phyloP scores from a whole-genome alignment of 2,888 invertebrate genomes.

The Cepaea hortensis region DNA sequence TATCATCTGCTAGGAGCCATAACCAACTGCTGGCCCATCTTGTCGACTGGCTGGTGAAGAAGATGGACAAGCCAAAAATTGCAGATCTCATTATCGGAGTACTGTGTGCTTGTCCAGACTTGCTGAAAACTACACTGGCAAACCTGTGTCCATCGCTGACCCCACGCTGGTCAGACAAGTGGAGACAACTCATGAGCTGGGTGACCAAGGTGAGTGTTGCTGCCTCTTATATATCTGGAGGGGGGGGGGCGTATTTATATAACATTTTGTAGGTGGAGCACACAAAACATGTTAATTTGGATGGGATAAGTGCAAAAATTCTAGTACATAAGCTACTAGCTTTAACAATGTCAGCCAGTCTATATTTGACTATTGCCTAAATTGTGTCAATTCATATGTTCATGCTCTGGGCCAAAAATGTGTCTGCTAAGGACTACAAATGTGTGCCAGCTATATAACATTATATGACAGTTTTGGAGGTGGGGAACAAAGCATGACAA shows the following conservation, averaged over 20 bases:
- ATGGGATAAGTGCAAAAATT: too few species aligned
- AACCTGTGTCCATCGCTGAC: conserved; percentile 29
- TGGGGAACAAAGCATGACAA: too few species aligned
- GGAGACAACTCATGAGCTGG: conserved; percentile 36
- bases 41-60: conserved; percentile 25
- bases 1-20: conserved; percentile 37
- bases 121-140: conserved; percentile 5
- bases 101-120: conserved; percentile 35
- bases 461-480: too few species aligned
- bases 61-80: conserved; percentile 6
- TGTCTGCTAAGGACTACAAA: too few species aligned
- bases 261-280: not conserved
- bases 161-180: conserved; percentile 46
- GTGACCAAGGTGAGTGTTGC: conserved; percentile 9
- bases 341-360: too few species aligned
- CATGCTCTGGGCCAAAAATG: too few species aligned
- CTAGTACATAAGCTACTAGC: too few species aligned
- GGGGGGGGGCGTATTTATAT: not conserved
- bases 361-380: too few species aligned
- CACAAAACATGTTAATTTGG: too few species aligned
- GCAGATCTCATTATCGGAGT: conserved; percentile 1
- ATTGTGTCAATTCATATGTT: too few species aligned
- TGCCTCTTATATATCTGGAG: not conserved
- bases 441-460: too few species aligned
- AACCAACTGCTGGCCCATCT: conserved; percentile 19